Evolutionary conservation across 2,888 invertebrate species (phyloP).

Genomic region (Nomada ferruginata): DNA sequence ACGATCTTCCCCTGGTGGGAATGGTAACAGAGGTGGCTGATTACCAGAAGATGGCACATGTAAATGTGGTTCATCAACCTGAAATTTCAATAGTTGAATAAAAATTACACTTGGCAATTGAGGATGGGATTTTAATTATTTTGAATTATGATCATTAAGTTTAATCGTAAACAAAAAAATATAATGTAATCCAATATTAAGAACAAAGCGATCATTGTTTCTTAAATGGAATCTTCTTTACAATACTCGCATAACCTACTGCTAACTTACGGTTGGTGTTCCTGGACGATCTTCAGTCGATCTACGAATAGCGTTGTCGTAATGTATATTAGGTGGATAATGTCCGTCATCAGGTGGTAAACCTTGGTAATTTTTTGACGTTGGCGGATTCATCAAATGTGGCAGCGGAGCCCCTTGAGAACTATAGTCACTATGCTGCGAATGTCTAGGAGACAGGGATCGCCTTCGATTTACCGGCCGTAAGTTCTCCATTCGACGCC

Average conservation of each 20-base stretch:
- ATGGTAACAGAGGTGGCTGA: slow-evolving; percentile 80
- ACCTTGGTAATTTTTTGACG: slow-evolving; percentile 80
- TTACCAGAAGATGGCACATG: slow-evolving; percentile 75
- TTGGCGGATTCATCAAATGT: slow-evolving; percentile 77
- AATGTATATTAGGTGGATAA: slow-evolving; percentile 80
- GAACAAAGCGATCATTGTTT: too few relatives aligned
- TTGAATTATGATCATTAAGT: too few relatives aligned
- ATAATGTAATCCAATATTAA: too few relatives aligned
- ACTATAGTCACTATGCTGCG: slow-evolving; percentile 78
- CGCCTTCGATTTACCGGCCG: slow-evolving; percentile 78
- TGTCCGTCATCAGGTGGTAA: slow-evolving; percentile 79
- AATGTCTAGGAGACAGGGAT: slow-evolving; percentile 80
- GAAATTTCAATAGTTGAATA: slow-evolving; percentile 16
- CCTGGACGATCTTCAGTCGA: slow-evolving; percentile 88
- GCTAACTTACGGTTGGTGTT: slow-evolving; percentile 87
- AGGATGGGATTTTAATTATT: neutral
- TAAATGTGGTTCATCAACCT: slow-evolving; percentile 82
- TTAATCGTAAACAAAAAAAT: too few relatives aligned
- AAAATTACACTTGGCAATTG: neutral
- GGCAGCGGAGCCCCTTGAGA: slow-evolving; percentile 72
- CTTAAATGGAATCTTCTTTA: neutral
- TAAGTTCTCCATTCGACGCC: slow-evolving; percentile 78
- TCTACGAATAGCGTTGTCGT: slow-evolving; percentile 80
- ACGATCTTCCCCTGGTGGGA: slow-evolving; percentile 82
- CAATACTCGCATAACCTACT: neutral